Evolutionary conservation across 2,797 vertebrate genomes (phyloP).

Genomic region (Macropodus opercularis): DNA sequence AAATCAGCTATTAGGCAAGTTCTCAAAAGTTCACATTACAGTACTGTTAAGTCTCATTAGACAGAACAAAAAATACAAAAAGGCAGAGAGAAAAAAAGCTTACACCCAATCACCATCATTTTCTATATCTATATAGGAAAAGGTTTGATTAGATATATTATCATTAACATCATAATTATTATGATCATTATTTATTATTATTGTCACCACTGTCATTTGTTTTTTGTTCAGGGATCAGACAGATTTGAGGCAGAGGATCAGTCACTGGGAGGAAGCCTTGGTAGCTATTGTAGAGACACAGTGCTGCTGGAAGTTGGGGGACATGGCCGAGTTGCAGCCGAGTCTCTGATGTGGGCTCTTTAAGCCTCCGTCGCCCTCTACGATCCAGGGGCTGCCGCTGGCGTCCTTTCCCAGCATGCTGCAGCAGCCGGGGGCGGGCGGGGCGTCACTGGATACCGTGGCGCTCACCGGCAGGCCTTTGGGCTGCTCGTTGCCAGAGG

Average conservation of each 20-base stretch:
- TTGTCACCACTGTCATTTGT: constrained; percentile 68
- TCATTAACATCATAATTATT: constrained; percentile 79
- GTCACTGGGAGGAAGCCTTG: constrained; percentile 98
- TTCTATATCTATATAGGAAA: constrained; percentile 80
- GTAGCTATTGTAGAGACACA: constrained; percentile 95
- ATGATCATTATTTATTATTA: constrained; percentile 79
- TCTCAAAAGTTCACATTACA: constrained; percentile 82
- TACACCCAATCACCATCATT: constrained; percentile 80
- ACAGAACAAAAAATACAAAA: constrained; percentile 73
- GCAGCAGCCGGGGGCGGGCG: constrained; percentile 80
- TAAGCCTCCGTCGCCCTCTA: constrained; percentile 84
- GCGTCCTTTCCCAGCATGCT: constrained; percentile 86
- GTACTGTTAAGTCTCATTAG: constrained; percentile 81
- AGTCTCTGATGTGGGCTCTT: constrained; percentile 94
- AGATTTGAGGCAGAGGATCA: constrained; percentile 25
- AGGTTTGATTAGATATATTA: constrained; percentile 83
- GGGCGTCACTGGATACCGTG: constrained; percentile 69
- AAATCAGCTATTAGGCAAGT: constrained; percentile 73
- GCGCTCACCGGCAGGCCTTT: constrained; percentile 65
- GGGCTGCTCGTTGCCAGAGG: constrained; percentile 71
- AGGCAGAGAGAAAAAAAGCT: constrained; percentile 72
- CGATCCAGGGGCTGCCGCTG: constrained; percentile 85
- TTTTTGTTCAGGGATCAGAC: constrained; percentile 66
- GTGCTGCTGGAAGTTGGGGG: constrained; percentile 98
- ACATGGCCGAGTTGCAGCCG: constrained; percentile 91